These are phyloP conservation scores for Sinodicranocentrus sp. DNA, from an alignment of 2,888 invertebrate species.

Conservation along the genomic window DNA sequence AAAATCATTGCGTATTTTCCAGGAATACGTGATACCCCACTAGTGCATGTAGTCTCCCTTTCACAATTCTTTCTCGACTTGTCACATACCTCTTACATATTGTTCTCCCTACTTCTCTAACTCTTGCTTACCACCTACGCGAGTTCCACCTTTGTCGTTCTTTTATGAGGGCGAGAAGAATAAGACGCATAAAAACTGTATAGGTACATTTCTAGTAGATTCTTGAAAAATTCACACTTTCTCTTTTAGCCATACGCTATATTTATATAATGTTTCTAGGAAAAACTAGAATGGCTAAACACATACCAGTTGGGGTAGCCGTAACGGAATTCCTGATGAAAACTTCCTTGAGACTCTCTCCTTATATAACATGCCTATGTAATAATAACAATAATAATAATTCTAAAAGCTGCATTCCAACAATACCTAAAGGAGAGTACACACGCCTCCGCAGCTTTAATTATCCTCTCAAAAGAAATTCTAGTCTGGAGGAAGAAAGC, in stretches of 20 bases:
- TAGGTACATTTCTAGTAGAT: background rate
- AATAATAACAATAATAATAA: conserved; percentile 53
- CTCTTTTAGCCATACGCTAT: too few species aligned
- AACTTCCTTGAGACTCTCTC: background rate
- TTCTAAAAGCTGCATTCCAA: conserved; percentile 51
- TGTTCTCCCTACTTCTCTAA: background rate
- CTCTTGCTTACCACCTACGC: background rate
- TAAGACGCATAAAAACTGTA: background rate
- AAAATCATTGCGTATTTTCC: background rate
- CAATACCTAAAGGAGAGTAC: conserved; percentile 31
- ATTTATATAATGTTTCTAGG: too few species aligned
- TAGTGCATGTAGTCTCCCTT: too few species aligned
- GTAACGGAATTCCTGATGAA: too few species aligned
- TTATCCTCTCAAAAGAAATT: conserved; percentile 62
- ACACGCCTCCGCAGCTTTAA: conserved; percentile 54
- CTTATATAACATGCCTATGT: background rate
- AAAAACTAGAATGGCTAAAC: too few species aligned
- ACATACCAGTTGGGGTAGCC: too few species aligned
- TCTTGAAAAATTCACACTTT: conserved; percentile 47
- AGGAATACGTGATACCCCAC: too few species aligned
- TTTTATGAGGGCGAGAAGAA: too few species aligned
- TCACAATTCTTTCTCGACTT: too few species aligned
- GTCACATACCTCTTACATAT: background rate
- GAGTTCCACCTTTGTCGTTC: too few species aligned
- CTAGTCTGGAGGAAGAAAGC: conserved; percentile 27